Evolutionary conservation across 2,797 vertebrate species (phyloP).

Genomic region (Takifugu ocellatus): DNA sequence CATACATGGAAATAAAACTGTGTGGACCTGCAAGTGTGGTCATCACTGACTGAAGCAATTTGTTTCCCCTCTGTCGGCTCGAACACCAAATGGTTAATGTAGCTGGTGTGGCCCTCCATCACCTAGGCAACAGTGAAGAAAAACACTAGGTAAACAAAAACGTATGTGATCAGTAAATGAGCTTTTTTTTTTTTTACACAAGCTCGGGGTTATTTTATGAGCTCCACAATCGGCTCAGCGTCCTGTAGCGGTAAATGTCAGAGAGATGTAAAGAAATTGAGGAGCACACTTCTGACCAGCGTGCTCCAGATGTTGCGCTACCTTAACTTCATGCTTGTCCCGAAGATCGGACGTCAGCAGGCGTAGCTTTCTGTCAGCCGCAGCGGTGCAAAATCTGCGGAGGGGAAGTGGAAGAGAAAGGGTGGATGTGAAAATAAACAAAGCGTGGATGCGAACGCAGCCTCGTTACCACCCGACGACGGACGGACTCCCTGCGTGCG

Average conservation of each 20-base stretch:
- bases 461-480: slow-evolving; percentile 41
- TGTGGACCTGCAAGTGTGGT: slow-evolving; percentile 95
- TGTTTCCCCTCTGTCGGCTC: slow-evolving; percentile 90
- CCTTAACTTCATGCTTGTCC: slow-evolving; percentile 88
- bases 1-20: slow-evolving; percentile 29
- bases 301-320: slow-evolving; percentile 70
- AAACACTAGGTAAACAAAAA: slow-evolving; percentile 30
- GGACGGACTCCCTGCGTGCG: slow-evolving; percentile 29
- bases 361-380: slow-evolving; percentile 87
- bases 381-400: slow-evolving; percentile 89
- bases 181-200: background rate
- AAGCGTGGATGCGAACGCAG: slow-evolving; percentile 11
- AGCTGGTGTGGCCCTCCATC: slow-evolving; percentile 90
- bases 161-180: slow-evolving; percentile 10
- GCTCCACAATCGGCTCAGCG: slow-evolving; percentile 19
- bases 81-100: slow-evolving; percentile 94
- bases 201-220: background rate
- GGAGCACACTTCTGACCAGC: slow-evolving; percentile 34
- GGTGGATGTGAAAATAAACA: slow-evolving; percentile 44
- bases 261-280: slow-evolving; percentile 36
- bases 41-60: slow-evolving; percentile 95
- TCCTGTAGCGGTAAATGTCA: slow-evolving; percentile 47
- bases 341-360: slow-evolving; percentile 90
- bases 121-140: slow-evolving; percentile 68
- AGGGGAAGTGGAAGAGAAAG: slow-evolving; percentile 19